Base-by-base conservation (phyloP, 2,113 vertebrate species). In the Chrysochloris asiatica region DNA sequence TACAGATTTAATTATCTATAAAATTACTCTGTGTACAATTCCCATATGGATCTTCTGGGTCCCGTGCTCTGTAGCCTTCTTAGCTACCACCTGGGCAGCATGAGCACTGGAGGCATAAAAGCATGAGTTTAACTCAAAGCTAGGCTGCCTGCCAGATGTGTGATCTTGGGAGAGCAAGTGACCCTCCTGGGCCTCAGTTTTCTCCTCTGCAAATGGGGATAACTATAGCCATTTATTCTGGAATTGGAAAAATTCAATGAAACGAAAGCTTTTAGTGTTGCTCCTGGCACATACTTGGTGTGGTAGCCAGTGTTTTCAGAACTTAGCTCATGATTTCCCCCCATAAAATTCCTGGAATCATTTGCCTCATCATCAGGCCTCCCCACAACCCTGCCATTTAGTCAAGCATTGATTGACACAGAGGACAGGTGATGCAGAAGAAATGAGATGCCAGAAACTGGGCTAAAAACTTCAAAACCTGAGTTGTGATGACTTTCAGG, bases 1-100 rank as follows among this genome's bases (percentile, higher is more conserved):
- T 94, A 91, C 81, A 93, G 86, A 86, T 92, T 92, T 92, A 94
- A 96, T 92, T 92, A 91, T 83, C 95, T 92, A 94, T 96, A 90
- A 96, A 96, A 96, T 96, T 91, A 92, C 86, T 91, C 83, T 59
- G 41, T 90, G 79, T 82, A 82, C 78, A 91, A 48, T 50, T 85
- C 82, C 78, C 93, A 63, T 76, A 75, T 48, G 92, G 86, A n/a
- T 50, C 71, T 11, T 26, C 12, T 7, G 79, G 5, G 52, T 47
- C 30, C 4, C 6, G 1, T 73, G 6, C 43, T n/a, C 69, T 16
- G 11, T 19, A 0, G 1, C 50, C 84, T 30, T 47, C 59, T 38
- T 9, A 17, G 86, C 47, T 14, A 36, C 50, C 2, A 3, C 8
- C 11, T 0, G 3, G 4, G 79, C 7, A 10, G 13, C 69, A 13